phyloP scores from a whole-genome alignment of 2,888 invertebrate species.

The Augochlorella aurata region DNA sequence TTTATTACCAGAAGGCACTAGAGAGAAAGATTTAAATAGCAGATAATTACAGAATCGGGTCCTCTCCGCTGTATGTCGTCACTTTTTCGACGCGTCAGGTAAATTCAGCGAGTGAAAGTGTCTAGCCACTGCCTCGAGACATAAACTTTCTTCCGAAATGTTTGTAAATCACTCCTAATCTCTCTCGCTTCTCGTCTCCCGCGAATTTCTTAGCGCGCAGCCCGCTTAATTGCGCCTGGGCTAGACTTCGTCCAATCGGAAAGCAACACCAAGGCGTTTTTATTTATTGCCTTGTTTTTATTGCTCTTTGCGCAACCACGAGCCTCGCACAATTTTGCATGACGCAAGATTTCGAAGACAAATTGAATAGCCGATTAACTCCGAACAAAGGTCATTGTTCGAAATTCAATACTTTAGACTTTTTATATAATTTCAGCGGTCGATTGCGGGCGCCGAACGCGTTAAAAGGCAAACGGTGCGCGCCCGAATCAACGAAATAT shows the following conservation, averaged over 20 bases:
- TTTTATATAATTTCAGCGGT: too few relatives aligned
- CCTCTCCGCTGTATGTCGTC: not conserved
- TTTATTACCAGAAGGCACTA: not conserved
- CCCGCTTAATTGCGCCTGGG: not conserved
- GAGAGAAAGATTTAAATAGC: not conserved
- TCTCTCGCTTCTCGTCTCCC: not conserved
- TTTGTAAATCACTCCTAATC: slow-evolving; percentile 16
- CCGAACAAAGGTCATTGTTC: not conserved
- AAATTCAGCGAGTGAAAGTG: slow-evolving; percentile 15
- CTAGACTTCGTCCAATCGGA: not conserved
- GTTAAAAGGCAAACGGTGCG: too few relatives aligned
- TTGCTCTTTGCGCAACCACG: not conserved
- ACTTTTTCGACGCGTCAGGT: not conserved
- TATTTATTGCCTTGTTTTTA: not conserved
- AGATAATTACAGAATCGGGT: not conserved
- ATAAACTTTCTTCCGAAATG: slow-evolving; percentile 23
- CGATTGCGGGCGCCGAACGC: too few relatives aligned
- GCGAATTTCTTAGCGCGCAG: not conserved
- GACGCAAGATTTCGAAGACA: not conserved
- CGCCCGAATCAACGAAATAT: too few relatives aligned
- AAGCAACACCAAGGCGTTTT: not conserved
- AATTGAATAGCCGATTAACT: not conserved
- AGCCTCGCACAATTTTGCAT: not conserved
- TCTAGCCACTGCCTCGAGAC: not conserved
- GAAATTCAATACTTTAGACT: not conserved